Conservation (phyloP, 2,888 invertebrate species). For the Ichneumoninae sp. region DNA sequence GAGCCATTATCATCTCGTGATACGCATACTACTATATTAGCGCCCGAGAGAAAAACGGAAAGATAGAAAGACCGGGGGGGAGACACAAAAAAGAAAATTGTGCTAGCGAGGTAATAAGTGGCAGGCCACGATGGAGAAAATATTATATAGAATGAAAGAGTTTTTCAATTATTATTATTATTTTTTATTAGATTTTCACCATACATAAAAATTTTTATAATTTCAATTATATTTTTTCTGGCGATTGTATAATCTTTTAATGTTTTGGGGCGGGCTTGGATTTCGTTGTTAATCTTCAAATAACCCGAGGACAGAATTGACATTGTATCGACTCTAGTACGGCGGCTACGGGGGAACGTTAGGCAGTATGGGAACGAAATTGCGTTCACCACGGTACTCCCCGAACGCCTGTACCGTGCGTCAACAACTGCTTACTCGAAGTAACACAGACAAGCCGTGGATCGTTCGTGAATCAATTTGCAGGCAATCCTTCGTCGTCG, state of each 20-base stretch:
- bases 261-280: no score
- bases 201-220: neutral
- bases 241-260: no score
- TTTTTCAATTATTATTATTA: neutral
- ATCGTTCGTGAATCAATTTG: slow-evolving; percentile 42
- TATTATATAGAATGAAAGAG: neutral
- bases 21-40: slow-evolving; percentile 62
- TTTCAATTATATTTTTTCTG: no score
- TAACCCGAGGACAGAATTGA: neutral
- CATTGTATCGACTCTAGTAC: neutral
- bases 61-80: slow-evolving; percentile 47
- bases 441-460: slow-evolving; percentile 19
- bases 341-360: no score
- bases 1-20: slow-evolving; percentile 71
- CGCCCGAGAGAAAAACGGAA: slow-evolving; percentile 45
- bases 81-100: slow-evolving; percentile 16
- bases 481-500: slow-evolving; percentile 40
- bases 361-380: neutral
- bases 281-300: no score
- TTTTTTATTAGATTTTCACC: neutral
- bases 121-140: neutral
- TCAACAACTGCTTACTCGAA: neutral
- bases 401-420: neutral
- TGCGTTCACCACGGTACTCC: neutral
- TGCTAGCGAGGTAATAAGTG: slow-evolving; percentile 24